phyloP scores from a whole-genome alignment of 2,113 vertebrate genomes.

The Acrocephalus kingi region DNA sequence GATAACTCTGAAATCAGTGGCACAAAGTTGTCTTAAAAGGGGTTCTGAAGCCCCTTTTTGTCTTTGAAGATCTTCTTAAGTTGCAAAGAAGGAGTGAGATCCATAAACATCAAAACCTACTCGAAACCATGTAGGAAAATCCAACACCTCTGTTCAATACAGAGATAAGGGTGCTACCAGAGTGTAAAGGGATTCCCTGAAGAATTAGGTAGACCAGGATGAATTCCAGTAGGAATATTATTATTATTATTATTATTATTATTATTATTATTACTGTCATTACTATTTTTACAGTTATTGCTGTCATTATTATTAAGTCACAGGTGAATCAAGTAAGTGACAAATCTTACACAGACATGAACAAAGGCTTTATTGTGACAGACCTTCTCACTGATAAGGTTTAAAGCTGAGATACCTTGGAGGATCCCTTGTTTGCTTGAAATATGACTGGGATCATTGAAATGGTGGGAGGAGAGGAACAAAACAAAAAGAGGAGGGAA shows the following conservation, averaged over 20 bases:
- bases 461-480: background rate
- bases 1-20: background rate
- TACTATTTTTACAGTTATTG: background rate
- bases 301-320: background rate
- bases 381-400: background rate
- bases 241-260: background rate
- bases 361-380: background rate
- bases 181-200: background rate
- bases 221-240: background rate
- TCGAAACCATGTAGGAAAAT: background rate
- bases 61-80: background rate
- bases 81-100: background rate
- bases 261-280: accelerated
- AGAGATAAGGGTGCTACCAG: background rate
- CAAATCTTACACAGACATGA: background rate
- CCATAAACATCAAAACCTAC: background rate
- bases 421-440: background rate
- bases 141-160: background rate
- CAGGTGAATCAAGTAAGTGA: background rate
- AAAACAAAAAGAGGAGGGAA: background rate
- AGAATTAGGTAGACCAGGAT: background rate
- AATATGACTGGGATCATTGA: background rate
- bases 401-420: background rate
- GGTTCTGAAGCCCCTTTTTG: background rate
- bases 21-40: background rate